Conservation (phyloP, 23 tunicate genomes). For the Trididemnum clinides region DNA sequence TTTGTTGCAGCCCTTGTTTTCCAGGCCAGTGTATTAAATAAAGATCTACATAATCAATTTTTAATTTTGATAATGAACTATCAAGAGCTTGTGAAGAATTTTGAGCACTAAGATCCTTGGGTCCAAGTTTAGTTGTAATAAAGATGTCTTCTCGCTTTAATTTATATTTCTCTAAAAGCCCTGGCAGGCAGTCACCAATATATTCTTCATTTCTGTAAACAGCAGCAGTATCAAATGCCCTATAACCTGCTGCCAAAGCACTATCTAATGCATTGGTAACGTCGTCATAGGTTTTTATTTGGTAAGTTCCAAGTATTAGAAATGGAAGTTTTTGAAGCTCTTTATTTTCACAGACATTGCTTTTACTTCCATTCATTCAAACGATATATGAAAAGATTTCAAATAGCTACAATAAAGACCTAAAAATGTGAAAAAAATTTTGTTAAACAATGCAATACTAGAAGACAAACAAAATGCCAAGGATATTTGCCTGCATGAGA, state of each 20-base stretch:
- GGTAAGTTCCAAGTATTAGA: conserved; percentile 66
- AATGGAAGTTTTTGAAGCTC: too few species aligned
- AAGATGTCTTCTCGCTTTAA: conserved; percentile 66
- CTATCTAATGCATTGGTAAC: conserved; percentile 38
- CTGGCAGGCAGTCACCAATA: conserved; percentile 55
- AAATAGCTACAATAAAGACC: too few species aligned
- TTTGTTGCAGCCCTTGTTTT: conserved; percentile 56
- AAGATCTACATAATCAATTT: conserved; percentile 63
- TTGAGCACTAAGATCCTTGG: conserved; percentile 50
- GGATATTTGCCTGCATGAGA: too few species aligned
- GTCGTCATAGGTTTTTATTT: conserved; percentile 41
- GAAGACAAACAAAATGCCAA: too few species aligned
- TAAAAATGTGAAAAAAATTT: too few species aligned
- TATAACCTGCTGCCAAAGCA: conserved; percentile 62
- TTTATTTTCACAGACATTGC: too few species aligned
- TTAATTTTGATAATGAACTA: conserved; percentile 45
- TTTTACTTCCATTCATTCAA: too few species aligned
- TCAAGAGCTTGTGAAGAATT: conserved; percentile 37
- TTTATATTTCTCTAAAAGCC: conserved; percentile 43
- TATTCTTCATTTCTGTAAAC: conserved; percentile 77
- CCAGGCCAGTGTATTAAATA: conserved; percentile 95
- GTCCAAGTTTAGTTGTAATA: conserved; percentile 83
- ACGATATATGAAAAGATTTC: too few species aligned
- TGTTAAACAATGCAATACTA: too few species aligned
- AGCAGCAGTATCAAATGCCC: conserved; percentile 83